phyloP scores from a whole-genome alignment of 2,113 vertebrate genomes.

The Chloropsis hardwickii region DNA sequence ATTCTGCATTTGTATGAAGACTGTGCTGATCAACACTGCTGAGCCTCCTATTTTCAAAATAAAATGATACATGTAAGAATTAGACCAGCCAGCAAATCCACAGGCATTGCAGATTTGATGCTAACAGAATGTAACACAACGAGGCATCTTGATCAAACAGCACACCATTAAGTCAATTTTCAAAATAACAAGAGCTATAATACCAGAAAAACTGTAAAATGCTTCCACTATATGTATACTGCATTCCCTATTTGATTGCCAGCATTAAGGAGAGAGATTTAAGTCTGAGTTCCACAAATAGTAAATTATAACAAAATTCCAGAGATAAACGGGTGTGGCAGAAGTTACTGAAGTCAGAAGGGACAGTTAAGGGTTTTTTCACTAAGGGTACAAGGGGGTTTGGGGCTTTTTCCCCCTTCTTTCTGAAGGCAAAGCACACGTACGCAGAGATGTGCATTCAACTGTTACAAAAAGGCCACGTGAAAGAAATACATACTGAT shows the following conservation, averaged over 20 bases:
- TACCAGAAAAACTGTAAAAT: neutral
- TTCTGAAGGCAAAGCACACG: neutral
- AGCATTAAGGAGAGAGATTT: neutral
- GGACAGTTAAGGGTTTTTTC: neutral
- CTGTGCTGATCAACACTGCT: neutral
- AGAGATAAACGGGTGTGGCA: neutral
- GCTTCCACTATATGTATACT: neutral
- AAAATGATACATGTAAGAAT: neutral
- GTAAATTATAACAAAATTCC: neutral
- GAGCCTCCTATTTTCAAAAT: neutral
- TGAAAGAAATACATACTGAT: constrained; percentile 80
- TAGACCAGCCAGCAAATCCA: neutral
- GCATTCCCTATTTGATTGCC: neutral
- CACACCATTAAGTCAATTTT: neutral
- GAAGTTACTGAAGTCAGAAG: neutral
- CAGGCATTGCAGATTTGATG: neutral
- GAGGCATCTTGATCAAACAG: neutral
- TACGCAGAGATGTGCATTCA: fast-evolving
- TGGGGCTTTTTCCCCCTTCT: fast-evolving
- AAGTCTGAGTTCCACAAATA: neutral
- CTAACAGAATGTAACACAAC: neutral
- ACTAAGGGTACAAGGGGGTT: fast-evolving
- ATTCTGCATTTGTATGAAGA: neutral
- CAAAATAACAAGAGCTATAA: neutral
- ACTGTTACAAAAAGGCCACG: neutral